Evolutionary conservation across 2,888 invertebrate genomes (phyloP).

Genomic region (Chrysolina oricalcia): DNA sequence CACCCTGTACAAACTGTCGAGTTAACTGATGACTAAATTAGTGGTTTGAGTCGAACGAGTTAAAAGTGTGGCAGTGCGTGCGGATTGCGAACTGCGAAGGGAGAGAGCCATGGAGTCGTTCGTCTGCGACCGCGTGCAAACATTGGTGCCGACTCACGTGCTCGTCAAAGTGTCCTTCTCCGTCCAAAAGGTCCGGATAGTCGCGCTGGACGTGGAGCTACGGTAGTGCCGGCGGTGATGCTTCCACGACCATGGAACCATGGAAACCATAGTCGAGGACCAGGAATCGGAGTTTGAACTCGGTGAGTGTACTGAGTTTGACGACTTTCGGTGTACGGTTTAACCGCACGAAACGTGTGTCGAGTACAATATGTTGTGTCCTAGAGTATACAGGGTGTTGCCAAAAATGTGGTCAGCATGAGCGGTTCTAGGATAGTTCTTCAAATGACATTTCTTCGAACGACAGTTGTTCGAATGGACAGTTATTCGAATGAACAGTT

Average conservation of each 20-base stretch:
- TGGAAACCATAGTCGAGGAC: conserved; percentile 82
- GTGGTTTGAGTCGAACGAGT: conserved; percentile 27
- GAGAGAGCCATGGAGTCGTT: conserved; percentile 48
- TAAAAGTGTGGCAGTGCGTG: conserved; percentile 38
- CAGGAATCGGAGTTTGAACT: conserved; percentile 80
- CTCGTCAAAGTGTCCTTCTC: conserved; percentile 30
- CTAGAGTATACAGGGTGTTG: neutral
- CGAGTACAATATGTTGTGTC: neutral
- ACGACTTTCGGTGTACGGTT: neutral
- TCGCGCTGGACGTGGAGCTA: conserved; percentile 52
- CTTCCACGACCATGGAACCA: conserved; percentile 67
- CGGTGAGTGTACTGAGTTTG: conserved; percentile 76
- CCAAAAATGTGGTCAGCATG: neutral
- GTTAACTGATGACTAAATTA: conserved; percentile 27
- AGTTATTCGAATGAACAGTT: too few relatives aligned
- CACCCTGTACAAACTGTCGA: conserved; percentile 7
- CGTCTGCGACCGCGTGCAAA: conserved; percentile 43
- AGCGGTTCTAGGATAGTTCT: too few relatives aligned
- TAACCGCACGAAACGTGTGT: neutral
- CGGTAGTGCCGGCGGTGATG: conserved; percentile 62
- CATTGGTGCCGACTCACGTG: conserved; percentile 17
- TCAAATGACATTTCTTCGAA: too few relatives aligned
- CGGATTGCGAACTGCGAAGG: neutral
- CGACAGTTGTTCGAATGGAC: too few relatives aligned
- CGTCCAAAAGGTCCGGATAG: conserved; percentile 26